phyloP scores from a whole-genome alignment of 2,113 vertebrate species.

The Desmodus rotundus region DNA sequence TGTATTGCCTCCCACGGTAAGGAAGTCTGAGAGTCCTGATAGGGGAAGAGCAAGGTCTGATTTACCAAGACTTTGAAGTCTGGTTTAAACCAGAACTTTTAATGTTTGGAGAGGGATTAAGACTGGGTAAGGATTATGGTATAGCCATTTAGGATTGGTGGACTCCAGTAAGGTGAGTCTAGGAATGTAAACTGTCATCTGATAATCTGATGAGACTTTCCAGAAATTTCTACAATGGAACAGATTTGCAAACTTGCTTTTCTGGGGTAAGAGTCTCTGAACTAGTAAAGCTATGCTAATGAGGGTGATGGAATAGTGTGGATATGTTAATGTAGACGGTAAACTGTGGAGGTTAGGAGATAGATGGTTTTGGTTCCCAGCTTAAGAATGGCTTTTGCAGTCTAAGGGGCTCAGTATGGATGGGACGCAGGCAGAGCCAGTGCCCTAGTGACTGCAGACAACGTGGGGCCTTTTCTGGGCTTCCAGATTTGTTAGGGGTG shows the following conservation, averaged over 20 bases:
- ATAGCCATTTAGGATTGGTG: not conserved
- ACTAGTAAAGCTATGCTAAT: not conserved
- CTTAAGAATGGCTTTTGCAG: not conserved
- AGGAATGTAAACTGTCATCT: not conserved
- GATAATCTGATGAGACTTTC: not conserved
- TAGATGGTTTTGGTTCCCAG: not conserved
- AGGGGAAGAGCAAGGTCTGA: not conserved
- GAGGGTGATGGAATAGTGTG: not conserved
- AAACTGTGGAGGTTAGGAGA: too few relatives aligned
- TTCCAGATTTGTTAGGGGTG: not conserved
- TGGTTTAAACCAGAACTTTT: not conserved
- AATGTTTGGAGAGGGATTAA: not conserved
- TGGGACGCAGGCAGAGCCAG: not conserved
- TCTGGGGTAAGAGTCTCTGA: not conserved
- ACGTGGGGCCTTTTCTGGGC: not conserved
- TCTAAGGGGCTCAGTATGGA: not conserved
- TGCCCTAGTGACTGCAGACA: not conserved
- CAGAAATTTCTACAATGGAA: not conserved
- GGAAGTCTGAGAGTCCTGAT: not conserved
- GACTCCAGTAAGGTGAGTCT: not conserved
- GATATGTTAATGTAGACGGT: not conserved
- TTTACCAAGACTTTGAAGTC: not conserved
- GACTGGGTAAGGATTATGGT: not conserved
- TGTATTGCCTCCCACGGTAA: not conserved
- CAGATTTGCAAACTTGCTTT: not conserved